These are phyloP conservation scores for Labia minor DNA, from an alignment of 2,888 invertebrate species.

Conservation along the genomic window DNA sequence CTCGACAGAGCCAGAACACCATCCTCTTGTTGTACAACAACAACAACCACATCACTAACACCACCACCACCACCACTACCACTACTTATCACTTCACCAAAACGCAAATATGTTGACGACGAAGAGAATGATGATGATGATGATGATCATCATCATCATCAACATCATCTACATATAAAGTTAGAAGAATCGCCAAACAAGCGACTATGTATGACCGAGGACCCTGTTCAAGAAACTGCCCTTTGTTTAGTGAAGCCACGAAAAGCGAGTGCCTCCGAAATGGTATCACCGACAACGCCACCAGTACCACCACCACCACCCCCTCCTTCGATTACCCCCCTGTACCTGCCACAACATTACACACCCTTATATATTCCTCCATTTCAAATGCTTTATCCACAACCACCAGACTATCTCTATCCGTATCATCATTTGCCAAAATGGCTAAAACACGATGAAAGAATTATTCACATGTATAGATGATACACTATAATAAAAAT, in stretches of 20 bases:
- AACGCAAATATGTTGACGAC: background rate
- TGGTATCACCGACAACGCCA: constrained; percentile 29
- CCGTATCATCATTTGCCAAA: background rate
- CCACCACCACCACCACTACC: constrained; percentile 18
- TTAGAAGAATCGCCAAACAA: constrained; percentile 27
- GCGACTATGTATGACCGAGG: constrained; percentile 30
- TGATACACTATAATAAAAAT: background rate
- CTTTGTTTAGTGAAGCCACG: constrained; percentile 37
- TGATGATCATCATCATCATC: constrained; percentile 19
- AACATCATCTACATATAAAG: constrained; percentile 31
- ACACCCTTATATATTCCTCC: background rate
- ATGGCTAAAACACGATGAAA: background rate
- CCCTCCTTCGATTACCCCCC: constrained; percentile 32
- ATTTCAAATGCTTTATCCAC: background rate
- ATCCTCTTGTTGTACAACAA: background rate
- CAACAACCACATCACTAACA: constrained; percentile 13
- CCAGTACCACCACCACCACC: constrained; percentile 26
- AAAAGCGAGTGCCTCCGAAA: constrained; percentile 31
- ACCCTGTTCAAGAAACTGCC: constrained; percentile 34
- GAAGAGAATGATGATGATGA: background rate
- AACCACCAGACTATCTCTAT: background rate
- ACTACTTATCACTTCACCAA: constrained; percentile 16
- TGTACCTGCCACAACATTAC: constrained; percentile 25
- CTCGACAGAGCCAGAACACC: constrained; percentile 30
- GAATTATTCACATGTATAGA: background rate